A percentile compares a stretch with the other conserved stretches of the same genome.
Evolutionary conservation across 2,797 vertebrate species (phyloP).

Genomic region (Phrynocephalus guinanensis): DNA sequence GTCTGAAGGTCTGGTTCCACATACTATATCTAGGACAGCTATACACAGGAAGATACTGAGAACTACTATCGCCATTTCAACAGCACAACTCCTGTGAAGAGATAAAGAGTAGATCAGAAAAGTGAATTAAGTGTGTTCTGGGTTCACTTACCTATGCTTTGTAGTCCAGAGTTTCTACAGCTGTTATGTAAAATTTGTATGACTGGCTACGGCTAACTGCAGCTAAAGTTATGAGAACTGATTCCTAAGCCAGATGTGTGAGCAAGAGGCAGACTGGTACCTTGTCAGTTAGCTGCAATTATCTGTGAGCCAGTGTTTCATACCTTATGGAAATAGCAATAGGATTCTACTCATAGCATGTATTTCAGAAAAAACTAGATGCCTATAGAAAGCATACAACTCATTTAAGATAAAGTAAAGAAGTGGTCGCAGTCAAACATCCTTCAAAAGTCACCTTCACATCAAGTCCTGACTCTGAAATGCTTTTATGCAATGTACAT

Average conservation of each 20-base stretch:
- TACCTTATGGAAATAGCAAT: no score
- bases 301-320: no score
- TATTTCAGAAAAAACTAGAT: conserved; percentile 1
- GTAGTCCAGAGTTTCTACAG: background rate
- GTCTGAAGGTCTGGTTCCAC: conserved; percentile 57
- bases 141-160: background rate
- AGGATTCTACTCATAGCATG: background rate
- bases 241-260: no score
- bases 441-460: background rate
- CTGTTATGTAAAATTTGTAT: no score
- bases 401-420: conserved; percentile 4
- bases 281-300: no score
- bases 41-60: conserved; percentile 74
- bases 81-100: conserved; percentile 65
- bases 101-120: conserved; percentile 21
- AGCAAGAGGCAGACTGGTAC: no score
- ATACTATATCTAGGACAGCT: conserved; percentile 66
- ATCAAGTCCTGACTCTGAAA: background rate
- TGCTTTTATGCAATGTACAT: background rate
- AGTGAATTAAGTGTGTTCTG: background rate
- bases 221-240: no score
- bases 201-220: no score
- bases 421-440: background rate
- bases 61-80: conserved; percentile 78
- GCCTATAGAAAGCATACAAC: background rate